Percentiles rank a stretch among this genome's conserved stretches.
These are phyloP conservation scores for Lagodon rhomboides DNA, from an alignment of 2,797 vertebrate genomes.

Conservation along the genomic window DNA sequence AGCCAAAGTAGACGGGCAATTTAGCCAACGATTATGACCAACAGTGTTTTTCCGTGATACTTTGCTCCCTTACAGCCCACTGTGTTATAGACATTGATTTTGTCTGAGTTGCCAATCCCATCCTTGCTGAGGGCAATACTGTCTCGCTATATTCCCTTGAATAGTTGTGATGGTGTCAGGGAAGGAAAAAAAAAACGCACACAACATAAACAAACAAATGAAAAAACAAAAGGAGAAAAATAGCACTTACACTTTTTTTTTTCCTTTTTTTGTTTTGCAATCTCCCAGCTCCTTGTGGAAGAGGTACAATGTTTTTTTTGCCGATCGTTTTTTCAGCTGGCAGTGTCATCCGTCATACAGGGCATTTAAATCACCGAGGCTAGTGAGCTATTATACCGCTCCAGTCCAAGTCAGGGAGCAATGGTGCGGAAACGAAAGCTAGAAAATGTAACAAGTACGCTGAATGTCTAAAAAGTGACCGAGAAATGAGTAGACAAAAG, in stretches of 20 bases:
- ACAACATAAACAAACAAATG: background rate
- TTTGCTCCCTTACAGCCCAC: constrained; percentile 60
- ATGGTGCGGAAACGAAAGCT: constrained; percentile 31
- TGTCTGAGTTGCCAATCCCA: constrained; percentile 66
- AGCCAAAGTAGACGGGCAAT: constrained; percentile 63
- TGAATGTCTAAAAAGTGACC: constrained; percentile 47
- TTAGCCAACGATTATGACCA: constrained; percentile 69
- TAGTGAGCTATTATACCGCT: constrained; percentile 1
- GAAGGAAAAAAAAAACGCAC: constrained; percentile 18
- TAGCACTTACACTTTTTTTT: constrained; percentile 7
- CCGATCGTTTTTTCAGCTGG: constrained; percentile 6
- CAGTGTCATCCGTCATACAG: constrained; percentile 20
- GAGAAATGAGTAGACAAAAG: constrained; percentile 57
- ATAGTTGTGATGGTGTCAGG: constrained; percentile 60
- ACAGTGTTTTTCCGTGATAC: constrained; percentile 58
- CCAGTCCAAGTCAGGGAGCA: background rate
- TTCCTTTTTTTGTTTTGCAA: constrained; percentile 5
- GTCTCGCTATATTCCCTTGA: constrained; percentile 60
- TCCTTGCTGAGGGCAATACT: constrained; percentile 62
- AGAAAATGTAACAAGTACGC: constrained; percentile 27
- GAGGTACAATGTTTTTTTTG: constrained; percentile 25
- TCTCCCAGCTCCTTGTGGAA: constrained; percentile 18
- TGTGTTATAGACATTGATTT: constrained; percentile 70
- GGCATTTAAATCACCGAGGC: constrained; percentile 31
- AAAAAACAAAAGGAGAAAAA: constrained; percentile 23